phyloP scores from a whole-genome alignment of 1,140 invertebrate genomes.

The Euglossa dilemma region DNA sequence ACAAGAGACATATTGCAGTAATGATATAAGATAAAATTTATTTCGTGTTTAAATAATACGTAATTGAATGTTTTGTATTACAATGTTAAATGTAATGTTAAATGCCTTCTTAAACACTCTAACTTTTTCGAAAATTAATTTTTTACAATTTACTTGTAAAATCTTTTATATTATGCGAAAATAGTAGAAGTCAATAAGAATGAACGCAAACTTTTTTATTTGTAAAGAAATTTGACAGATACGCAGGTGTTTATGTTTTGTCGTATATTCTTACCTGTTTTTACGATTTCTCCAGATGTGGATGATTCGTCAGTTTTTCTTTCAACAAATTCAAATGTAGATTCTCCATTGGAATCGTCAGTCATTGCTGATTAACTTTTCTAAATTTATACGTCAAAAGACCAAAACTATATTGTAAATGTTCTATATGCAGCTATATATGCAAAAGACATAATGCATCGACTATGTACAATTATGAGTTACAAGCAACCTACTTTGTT shows the following conservation, averaged over 20 bases:
- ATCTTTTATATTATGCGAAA: neutral
- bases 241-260: constrained; percentile 61
- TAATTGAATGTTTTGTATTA: neutral
- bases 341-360: constrained; percentile 83
- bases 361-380: constrained; percentile 68
- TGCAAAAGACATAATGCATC: constrained; percentile 23
- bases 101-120: neutral
- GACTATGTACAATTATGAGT: neutral
- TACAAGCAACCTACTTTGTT: constrained; percentile 17
- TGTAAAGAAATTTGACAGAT: constrained; percentile 32
- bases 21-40: neutral
- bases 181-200: neutral
- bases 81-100: neutral
- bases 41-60: neutral
- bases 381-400: constrained; percentile 37
- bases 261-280: constrained; percentile 69
- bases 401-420: constrained; percentile 44
- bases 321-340: constrained; percentile 83
- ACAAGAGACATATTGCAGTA: neutral
- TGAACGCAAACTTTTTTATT: neutral
- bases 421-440: constrained; percentile 43
- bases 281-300: constrained; percentile 68
- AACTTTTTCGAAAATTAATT: neutral
- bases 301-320: constrained; percentile 75
- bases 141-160: neutral